Evolutionary conservation across 2,797 vertebrate species (phyloP).

Genomic region (Myotis myotis): DNA sequence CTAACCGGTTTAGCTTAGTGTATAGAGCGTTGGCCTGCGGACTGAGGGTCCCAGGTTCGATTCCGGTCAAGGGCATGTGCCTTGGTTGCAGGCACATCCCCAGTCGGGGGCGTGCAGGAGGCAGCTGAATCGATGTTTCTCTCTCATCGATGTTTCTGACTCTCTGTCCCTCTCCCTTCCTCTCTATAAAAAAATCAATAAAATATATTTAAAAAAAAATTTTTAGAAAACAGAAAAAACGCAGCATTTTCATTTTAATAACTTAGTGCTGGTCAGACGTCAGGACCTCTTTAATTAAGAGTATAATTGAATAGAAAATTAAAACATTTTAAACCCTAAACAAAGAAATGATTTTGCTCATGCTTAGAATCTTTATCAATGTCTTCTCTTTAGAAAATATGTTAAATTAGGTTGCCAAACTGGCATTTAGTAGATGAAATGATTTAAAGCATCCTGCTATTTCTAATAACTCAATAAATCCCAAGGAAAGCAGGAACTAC

Average conservation of each 20-base stretch:
- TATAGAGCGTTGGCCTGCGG: too few species aligned
- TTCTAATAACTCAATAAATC: neutral
- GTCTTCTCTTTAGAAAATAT: constrained; percentile 39
- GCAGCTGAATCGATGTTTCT: too few species aligned
- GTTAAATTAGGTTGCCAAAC: constrained; percentile 29
- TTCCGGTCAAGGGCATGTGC: too few species aligned
- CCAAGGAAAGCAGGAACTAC: neutral
- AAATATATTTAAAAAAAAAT: neutral
- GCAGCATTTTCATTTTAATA: neutral
- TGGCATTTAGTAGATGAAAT: neutral
- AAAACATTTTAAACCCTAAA: constrained; percentile 5
- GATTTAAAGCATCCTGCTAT: constrained; percentile 24
- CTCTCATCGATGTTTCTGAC: too few species aligned
- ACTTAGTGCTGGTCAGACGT: neutral
- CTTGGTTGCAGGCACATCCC: too few species aligned
- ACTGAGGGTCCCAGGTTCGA: too few species aligned
- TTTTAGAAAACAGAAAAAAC: constrained; percentile 33
- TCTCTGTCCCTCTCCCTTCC: too few species aligned
- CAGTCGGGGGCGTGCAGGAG: too few species aligned
- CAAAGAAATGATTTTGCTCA: constrained; percentile 41
- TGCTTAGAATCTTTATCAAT: constrained; percentile 26
- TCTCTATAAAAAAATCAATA: too few species aligned
- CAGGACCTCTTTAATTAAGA: neutral
- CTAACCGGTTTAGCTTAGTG: too few species aligned
- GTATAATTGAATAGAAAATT: neutral